Percentiles rank a stretch among this genome's conserved stretches.
These are phyloP conservation scores for Perithous albicinctus DNA, from an alignment of 2,888 invertebrate species.

Conservation along the genomic window DNA sequence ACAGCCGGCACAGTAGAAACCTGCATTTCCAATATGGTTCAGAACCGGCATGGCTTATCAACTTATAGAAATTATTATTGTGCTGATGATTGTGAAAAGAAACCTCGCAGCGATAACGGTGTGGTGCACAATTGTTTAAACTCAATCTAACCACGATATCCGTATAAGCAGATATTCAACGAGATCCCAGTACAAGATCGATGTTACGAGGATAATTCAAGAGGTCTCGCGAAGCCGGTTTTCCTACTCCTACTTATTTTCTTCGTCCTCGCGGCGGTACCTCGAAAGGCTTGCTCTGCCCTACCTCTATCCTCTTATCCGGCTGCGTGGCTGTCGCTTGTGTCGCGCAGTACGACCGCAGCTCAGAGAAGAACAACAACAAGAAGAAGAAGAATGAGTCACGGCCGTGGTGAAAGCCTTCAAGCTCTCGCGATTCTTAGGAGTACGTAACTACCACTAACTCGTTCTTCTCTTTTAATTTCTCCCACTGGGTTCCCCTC, in stretches of 20 bases:
- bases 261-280: constrained; percentile 38
- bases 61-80: constrained; percentile 15
- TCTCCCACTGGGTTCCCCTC: constrained; percentile 27
- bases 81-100: background rate
- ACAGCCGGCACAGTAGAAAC: too few species aligned
- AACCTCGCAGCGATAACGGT: constrained; percentile 43
- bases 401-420: constrained; percentile 56
- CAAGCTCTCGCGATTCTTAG: constrained; percentile 36
- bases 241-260: constrained; percentile 29
- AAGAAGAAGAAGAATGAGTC: constrained; percentile 62
- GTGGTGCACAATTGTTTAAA: constrained; percentile 51
- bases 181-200: constrained; percentile 44
- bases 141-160: constrained; percentile 45
- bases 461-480: constrained; percentile 23
- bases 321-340: constrained; percentile 15
- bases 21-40: too few species aligned
- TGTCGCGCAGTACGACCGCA: constrained; percentile 49
- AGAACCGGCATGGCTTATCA: too few species aligned
- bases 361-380: constrained; percentile 18
- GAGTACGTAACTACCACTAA: constrained; percentile 29
- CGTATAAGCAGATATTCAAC: constrained; percentile 58
- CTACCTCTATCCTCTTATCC: constrained; percentile 20
- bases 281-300: constrained; percentile 30
- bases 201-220: constrained; percentile 64
- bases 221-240: constrained; percentile 56